phyloP scores from a whole-genome alignment of 2,113 vertebrate species.

The Climacteris rufus region DNA sequence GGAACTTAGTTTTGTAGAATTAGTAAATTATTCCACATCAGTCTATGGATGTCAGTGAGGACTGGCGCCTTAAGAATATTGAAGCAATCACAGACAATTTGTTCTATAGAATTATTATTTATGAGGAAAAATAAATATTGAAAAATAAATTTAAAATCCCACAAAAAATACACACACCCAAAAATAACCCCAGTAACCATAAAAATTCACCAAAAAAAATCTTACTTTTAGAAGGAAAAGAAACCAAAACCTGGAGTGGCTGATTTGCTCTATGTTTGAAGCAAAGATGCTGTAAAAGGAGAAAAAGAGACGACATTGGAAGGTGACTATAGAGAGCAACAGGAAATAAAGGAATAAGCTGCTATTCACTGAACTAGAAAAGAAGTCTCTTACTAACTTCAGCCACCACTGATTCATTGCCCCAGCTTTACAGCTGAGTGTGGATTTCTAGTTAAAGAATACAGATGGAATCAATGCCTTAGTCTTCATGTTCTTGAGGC shows the following conservation, averaged over 20 bases:
- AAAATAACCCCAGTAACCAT: rapidly evolving
- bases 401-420: background rate
- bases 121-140: background rate
- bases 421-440: background rate
- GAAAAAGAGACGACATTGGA: background rate
- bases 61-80: background rate
- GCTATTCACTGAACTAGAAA: background rate
- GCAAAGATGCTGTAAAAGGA: background rate
- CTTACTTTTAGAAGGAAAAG: background rate
- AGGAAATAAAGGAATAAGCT: background rate
- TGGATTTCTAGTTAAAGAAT: background rate
- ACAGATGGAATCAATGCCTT: background rate
- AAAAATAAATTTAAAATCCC: background rate
- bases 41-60: background rate
- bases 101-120: background rate
- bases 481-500: background rate
- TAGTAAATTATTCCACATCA: background rate
- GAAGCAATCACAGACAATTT: background rate
- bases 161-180: background rate
- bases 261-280: background rate
- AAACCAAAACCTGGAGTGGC: background rate
- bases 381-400: background rate
- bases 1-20: background rate
- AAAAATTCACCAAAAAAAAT: background rate
- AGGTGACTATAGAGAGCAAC: background rate